Evolutionary conservation across 2,113 vertebrate species (phyloP).

Genomic region (Octodon degus): DNA sequence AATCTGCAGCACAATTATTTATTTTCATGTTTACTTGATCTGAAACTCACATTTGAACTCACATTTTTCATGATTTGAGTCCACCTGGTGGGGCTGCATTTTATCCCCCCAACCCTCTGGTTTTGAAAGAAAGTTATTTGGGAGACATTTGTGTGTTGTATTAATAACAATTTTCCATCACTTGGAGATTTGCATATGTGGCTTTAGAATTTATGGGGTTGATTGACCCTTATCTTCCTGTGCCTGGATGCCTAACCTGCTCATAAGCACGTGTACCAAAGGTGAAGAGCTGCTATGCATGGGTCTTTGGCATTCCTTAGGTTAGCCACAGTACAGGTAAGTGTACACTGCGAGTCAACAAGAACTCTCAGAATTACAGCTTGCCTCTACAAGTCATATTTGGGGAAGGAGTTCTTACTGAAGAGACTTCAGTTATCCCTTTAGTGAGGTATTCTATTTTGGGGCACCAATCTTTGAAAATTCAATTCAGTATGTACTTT

Average conservation of each 20-base stretch:
- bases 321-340: not conserved
- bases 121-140: not conserved
- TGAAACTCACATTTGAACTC: conserved; percentile 19
- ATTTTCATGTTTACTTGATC: conserved; percentile 11
- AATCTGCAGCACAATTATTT: not conserved
- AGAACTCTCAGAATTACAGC: conserved; percentile 9
- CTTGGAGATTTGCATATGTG: not conserved
- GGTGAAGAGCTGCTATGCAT: not conserved
- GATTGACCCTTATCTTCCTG: not conserved
- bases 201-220: conserved; percentile 27
- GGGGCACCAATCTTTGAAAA: not conserved
- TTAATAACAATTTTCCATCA: not conserved
- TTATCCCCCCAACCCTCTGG: not conserved
- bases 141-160: not conserved
- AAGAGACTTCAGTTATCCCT: not conserved
- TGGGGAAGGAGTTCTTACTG: not conserved
- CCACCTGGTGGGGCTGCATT: not conserved
- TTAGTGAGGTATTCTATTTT: not conserved
- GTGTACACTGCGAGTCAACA: not conserved
- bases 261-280: not conserved
- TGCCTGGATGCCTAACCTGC: not conserved
- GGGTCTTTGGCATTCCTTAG: not conserved
- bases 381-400: not conserved
- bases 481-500: not conserved
- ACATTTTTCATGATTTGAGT: not conserved